Conservation (phyloP, 2,113 vertebrate genomes). For the Rissa tridactyla region DNA sequence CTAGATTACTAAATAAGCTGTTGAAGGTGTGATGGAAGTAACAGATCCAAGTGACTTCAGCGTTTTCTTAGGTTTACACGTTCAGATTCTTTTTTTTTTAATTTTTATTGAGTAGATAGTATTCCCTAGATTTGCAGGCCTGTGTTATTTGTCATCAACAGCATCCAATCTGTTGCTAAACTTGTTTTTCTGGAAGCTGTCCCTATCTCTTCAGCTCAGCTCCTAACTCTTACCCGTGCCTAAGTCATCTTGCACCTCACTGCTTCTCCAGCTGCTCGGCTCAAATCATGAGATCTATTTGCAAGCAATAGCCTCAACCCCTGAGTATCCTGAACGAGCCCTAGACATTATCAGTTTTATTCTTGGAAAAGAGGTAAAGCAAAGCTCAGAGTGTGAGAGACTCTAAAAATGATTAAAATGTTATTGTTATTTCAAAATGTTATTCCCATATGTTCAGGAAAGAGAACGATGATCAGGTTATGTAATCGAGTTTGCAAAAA, state of each 20-base stretch:
- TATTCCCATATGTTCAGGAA: constrained; percentile 36
- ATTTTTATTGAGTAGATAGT: background rate
- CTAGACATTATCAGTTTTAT: background rate
- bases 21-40: background rate
- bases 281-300: background rate
- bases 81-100: background rate
- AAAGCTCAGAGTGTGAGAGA: background rate
- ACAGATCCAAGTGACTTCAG: background rate
- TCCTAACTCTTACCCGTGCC: background rate
- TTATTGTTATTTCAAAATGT: constrained; percentile 40
- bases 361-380: background rate
- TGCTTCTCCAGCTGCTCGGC: background rate
- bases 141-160: background rate
- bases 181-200: constrained; percentile 22
- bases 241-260: background rate
- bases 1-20: constrained; percentile 8
- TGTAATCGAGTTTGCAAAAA: background rate
- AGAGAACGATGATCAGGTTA: background rate
- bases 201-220: background rate
- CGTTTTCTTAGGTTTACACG: background rate
- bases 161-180: background rate
- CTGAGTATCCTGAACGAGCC: background rate
- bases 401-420: background rate
- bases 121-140: background rate
- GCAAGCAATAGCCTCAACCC: background rate